A percentile compares a stretch with the other conserved stretches of the same genome.
Conservation (phyloP, 2,888 invertebrate genomes). For the Pharmacophagus antenor region DNA sequence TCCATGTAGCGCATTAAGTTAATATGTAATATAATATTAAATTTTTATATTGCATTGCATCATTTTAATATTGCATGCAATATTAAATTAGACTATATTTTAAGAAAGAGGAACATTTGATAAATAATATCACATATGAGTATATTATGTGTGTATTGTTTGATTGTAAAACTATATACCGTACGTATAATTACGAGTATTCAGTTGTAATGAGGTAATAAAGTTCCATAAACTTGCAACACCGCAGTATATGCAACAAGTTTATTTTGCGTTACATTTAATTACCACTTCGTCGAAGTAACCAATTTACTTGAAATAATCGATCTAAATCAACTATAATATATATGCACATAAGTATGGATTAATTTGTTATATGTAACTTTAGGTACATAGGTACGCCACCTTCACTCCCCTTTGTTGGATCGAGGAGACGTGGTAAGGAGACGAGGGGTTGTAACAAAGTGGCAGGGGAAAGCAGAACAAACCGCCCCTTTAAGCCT, state of each 20-base stretch:
- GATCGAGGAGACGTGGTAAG: constrained; percentile 42
- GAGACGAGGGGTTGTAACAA: constrained; percentile 42
- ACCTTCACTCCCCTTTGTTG: constrained; percentile 39
- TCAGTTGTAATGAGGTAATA: no score
- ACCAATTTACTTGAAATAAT: background rate
- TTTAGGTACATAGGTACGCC: constrained; percentile 18
- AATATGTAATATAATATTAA: no score
- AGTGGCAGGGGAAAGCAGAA: constrained; percentile 43
- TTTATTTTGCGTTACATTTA: background rate
- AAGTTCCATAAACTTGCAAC: no score
- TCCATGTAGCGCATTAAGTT: background rate
- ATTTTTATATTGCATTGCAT: no score
- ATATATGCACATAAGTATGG: constrained; percentile 4
- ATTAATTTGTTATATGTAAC: constrained; percentile 16
- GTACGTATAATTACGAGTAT: no score
- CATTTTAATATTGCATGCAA: no score
- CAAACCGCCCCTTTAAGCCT: constrained; percentile 49
- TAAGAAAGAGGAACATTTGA: no score
- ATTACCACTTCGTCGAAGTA: background rate
- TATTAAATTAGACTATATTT: no score
- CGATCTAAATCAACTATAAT: background rate
- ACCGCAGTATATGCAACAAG: background rate
- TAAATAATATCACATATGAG: no score
- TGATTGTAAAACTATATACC: no score
- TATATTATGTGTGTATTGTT: no score